Percentiles rank a stretch among this genome's conserved stretches.
These are phyloP conservation scores for Grapholita molesta DNA, from an alignment of 1,140 invertebrate species.

Conservation along the genomic window DNA sequence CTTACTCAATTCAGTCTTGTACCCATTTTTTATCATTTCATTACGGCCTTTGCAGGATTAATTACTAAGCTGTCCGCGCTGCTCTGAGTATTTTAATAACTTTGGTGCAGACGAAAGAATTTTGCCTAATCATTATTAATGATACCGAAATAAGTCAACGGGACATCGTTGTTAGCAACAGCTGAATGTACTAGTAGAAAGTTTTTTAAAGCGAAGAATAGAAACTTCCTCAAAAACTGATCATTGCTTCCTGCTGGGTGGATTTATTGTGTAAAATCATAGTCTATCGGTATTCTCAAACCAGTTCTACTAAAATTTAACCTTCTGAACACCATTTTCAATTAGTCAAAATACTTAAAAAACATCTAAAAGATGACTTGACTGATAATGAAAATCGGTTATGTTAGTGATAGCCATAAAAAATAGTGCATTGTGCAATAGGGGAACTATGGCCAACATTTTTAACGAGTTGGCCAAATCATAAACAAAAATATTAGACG, in stretches of 20 bases:
- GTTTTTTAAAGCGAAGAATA: not conserved
- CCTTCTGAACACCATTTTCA: no score
- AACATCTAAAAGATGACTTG: no score
- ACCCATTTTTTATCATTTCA: not conserved
- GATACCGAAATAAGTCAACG: constrained; percentile 1
- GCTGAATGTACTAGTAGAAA: not conserved
- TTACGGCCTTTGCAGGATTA: not conserved
- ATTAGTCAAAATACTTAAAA: no score
- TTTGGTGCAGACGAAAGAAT: not conserved
- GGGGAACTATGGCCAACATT: no score
- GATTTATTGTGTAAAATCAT: not conserved
- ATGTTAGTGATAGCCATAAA: no score
- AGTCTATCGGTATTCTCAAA: no score
- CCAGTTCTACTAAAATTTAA: no score
- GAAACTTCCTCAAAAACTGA: not conserved
- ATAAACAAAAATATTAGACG: no score
- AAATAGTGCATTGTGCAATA: no score
- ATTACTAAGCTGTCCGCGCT: constrained; percentile 2
- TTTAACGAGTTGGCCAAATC: no score
- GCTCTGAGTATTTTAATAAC: constrained; percentile 1
- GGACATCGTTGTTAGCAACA: not conserved
- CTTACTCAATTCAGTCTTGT: not conserved
- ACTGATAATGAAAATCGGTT: no score
- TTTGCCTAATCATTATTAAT: constrained; percentile 11
- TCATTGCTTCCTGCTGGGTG: not conserved